Conservation (phyloP, 2,113 vertebrate species). For the Rattus rattus region DNA sequence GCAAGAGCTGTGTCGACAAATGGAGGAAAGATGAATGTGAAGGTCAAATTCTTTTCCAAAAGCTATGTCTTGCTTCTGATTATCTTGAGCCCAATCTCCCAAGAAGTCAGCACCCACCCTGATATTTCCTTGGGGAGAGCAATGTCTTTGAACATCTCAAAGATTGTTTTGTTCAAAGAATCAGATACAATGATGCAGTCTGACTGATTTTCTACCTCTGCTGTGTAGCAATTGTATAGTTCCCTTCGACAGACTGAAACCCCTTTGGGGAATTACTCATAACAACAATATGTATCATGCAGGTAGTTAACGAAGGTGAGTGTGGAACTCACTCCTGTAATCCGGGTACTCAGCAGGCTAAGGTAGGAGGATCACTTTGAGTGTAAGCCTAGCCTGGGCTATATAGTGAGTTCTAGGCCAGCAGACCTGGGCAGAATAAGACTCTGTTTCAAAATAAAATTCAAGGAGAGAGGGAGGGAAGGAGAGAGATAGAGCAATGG, state of each 20-base stretch:
- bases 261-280: too few species aligned
- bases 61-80: background rate
- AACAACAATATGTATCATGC: too few species aligned
- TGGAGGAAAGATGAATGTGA: background rate
- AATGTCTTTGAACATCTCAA: background rate
- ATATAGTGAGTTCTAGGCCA: too few species aligned
- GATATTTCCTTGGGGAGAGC: background rate
- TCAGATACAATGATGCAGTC: background rate
- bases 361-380: too few species aligned
- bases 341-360: too few species aligned
- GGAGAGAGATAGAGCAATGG: too few species aligned
- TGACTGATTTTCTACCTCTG: background rate
- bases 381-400: too few species aligned
- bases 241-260: fast-evolving
- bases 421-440: too few species aligned
- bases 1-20: background rate
- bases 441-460: too few species aligned
- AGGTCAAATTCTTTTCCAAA: conserved; percentile 15
- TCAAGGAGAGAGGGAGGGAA: too few species aligned
- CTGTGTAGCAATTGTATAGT: background rate
- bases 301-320: too few species aligned
- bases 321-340: too few species aligned
- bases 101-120: background rate
- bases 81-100: background rate
- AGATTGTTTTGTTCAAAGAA: background rate